Conservation (phyloP, 2,113 vertebrate genomes). For the Ondatra zibethicus region DNA sequence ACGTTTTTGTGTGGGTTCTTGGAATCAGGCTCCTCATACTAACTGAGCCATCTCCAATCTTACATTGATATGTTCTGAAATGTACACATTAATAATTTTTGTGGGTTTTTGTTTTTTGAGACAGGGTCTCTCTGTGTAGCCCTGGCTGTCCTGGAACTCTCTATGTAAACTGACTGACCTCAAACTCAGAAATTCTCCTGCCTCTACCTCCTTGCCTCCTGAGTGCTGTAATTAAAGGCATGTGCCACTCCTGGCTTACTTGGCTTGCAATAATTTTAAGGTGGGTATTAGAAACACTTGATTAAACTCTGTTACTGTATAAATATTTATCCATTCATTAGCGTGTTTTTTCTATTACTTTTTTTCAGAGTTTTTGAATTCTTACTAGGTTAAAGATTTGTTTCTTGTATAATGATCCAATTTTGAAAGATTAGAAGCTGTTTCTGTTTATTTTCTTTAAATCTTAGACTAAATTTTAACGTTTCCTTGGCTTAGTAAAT, state of each 20-base stretch:
- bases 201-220: background rate
- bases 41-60: background rate
- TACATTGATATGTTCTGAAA: background rate
- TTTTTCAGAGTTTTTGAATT: constrained; percentile 44
- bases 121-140: background rate
- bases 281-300: background rate
- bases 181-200: background rate
- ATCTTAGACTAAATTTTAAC: background rate
- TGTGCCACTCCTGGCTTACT: background rate
- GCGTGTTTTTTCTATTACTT: background rate
- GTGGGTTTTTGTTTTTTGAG: background rate
- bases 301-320: background rate
- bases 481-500: background rate
- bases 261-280: background rate
- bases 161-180: background rate
- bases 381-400: background rate
- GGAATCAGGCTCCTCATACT: background rate
- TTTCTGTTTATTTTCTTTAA: constrained; percentile 7
- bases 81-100: background rate
- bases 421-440: background rate
- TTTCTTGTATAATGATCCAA: background rate
- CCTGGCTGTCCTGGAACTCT: background rate
- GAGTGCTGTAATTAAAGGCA: background rate
- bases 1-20: background rate
- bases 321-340: background rate